Percentiles rank a stretch among this genome's conserved stretches.
Evolutionary conservation across 2,113 vertebrate genomes (phyloP).

Genomic region (Microcebus jonahi): DNA sequence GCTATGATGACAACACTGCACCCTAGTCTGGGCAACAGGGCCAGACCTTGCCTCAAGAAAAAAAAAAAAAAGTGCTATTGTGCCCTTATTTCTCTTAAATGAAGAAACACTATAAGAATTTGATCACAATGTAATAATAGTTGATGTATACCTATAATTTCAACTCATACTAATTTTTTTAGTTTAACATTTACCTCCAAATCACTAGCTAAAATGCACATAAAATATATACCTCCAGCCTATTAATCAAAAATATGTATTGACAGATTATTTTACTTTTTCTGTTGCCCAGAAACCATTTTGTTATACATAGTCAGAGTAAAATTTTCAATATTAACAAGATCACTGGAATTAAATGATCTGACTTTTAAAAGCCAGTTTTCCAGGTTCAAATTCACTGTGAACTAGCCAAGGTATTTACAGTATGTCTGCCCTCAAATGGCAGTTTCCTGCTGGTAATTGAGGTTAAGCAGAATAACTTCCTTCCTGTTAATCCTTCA

Average conservation of each 20-base stretch:
- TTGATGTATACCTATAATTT: not conserved
- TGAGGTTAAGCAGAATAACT: not conserved
- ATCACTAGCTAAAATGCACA: not conserved
- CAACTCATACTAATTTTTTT: not conserved
- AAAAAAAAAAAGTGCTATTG: not conserved
- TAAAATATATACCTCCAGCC: not conserved
- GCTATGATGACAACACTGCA: too few relatives aligned
- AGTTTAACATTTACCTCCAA: conserved; percentile 38
- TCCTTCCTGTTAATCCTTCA: not conserved
- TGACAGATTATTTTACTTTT: not conserved
- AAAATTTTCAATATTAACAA: conserved; percentile 35
- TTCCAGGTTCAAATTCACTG: not conserved
- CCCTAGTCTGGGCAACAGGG: too few relatives aligned
- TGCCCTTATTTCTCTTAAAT: not conserved
- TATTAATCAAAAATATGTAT: conserved; percentile 35
- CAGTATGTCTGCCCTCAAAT: not conserved
- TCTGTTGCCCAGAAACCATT: not conserved
- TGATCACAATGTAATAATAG: not conserved
- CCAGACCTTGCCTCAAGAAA: too few relatives aligned
- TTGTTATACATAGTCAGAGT: not conserved
- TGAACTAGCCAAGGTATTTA: not conserved
- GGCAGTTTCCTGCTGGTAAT: not conserved
- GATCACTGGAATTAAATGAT: conserved; percentile 23
- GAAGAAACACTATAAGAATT: conserved; percentile 14
- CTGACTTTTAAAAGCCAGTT: conserved; percentile 36